Base-by-base conservation (phyloP, 2,113 vertebrate species). In the Coptodon bakossiorum region DNA sequence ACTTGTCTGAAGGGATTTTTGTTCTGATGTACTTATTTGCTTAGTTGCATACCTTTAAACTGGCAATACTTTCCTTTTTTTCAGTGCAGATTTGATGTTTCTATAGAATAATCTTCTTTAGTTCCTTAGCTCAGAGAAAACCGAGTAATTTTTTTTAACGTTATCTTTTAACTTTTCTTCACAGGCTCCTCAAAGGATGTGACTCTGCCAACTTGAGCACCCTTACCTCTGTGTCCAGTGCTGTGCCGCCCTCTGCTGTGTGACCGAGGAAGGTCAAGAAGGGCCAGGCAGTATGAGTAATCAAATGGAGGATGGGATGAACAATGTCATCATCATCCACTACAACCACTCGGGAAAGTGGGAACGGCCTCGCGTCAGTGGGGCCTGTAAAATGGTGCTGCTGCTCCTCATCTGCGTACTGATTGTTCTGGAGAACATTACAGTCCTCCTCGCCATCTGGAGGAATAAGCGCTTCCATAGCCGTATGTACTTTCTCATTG, bases 301-400 rank as follows among this genome's bases (percentile, higher is more conserved):
- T 68, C 4, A 13, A 2, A 1, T 94, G 3, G 92, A 95, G 80
- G 91, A 93, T 1, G 96, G 95, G 50, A 97, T 96, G 96, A 94
- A 97, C 63, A 0, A 2, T 1, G 87, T 94, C 85, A 97, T 97
- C 54, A 85, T 96, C 10, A 54, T 0, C 16, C 94, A 97, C 93
- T 97, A 97, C 92, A 97, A 97, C 94, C 92, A 97, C 90, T 95
- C 97, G 0, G 97, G 97, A 13, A 97, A 97, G 92, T 96, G 95
- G 95, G 93, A 94, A 5, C 93, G 89, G 5, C 91, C 92, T 12
- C 94, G 94, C 7, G 84, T 40, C 54, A 16, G 76, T 3, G 91
- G 57, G n/a, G 78, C 79, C 9, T 96, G 93, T 17, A 96, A 96
- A 91, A 96, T 24, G 54, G 91, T 68, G 1, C 83, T 97, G 85